Base-by-base conservation (phyloP, 2,888 invertebrate genomes). In the Oscheius onirici region DNA sequence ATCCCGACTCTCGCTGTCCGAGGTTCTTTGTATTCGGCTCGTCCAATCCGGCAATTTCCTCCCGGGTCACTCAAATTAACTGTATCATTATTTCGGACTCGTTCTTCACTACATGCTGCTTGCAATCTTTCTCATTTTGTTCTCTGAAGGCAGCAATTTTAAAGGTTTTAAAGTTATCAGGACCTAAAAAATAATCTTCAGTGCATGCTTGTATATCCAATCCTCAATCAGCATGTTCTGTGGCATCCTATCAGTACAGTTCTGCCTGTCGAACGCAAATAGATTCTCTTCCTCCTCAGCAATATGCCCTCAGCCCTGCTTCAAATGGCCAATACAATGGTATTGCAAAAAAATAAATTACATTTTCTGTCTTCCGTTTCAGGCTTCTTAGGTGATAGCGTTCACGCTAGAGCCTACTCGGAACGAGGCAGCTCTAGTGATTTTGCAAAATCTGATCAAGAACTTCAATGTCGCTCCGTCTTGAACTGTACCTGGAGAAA, bases 401-500 rank as follows among this genome's bases (percentile, higher is more conserved):
- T 81, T 0, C 61, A 72, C 28, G 81, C 81, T 2, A 65, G 74
- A 69, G 79, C 81, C 0, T 81, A 81, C 52, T 79, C 81, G 2
- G 81, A 77, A 57, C 54, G 58, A 17, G 71, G 69, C 10, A 72
- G 55, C 5, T 66, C 67, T 11, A 71, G 58, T 20, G 78, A 80
- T 15, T 81, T 75, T 51, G 81, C 79, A 0, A 67, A 70, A 52
- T 66, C 60, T 28, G 81, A 81, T 63, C 51, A 69, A 2, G 81
- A 81, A 26, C 69, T 81, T 1, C 76, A 74, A 44, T 81, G 81
- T 43, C 28, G 72, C 0, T 73, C 71, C 11, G 73, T 68, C 0
- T 26, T 74, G 13, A 73, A 76, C 20, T 81, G 78, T 46, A 73
- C 76, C 5, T 82, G 82, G 82, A 75, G 75, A 55, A 82, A 82